Evolutionary conservation across 2,113 vertebrate species (phyloP), one percentile per base, ranked within the genome.

Genomic region (Paratilapia polleni): DNA sequence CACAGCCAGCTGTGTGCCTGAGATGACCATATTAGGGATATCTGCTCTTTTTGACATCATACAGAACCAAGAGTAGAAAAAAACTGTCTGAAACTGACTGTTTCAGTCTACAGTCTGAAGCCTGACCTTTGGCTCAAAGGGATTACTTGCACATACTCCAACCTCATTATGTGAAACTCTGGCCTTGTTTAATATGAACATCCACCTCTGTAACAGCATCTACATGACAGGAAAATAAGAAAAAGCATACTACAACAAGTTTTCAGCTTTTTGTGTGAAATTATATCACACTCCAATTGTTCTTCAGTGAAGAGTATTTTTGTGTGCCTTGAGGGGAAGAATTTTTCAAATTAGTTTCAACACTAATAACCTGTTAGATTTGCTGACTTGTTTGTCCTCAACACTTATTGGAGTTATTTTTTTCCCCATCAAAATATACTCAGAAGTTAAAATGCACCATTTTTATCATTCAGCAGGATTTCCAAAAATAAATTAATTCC

Each of bases 11-110:
- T 41, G 38, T 10, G 12, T n/a, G 38, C 38, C 62, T 43, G 62
- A 41, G n/a, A 24, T n/a, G 63, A 66, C n/a, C 36, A 5, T 41
- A 66, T 66, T 14, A 66, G 41, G 36, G n/a, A 41, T 13, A 4
- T 41, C 62, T n/a, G 15, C 36, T 7, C n/a, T 66, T 66, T 64
- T 66, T 64, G 62, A 64, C 62, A 41, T 64, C 7, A 64, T 64
- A 41, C 7, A 64, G 4, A 64, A 41, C 0, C 0, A 20, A n/a
- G 31, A 62, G 5, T 19, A 34, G 34, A 43, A 43, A 43, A 13
- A 19, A 5, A 61, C 6, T 6, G 15, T 19, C 47, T 52, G 17
- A 52, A 14, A 19, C 6, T 52, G 2, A 52, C 3, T 52, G 43
- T 52, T 52, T 52, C 17, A 12, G 19, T n/a, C n/a, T n/a, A n/a